A percentile compares a stretch with the other conserved stretches of the same genome.
These are phyloP conservation scores for Aplodontia rufa DNA, from an alignment of 2,113 vertebrate genomes.

Conservation along the genomic window DNA sequence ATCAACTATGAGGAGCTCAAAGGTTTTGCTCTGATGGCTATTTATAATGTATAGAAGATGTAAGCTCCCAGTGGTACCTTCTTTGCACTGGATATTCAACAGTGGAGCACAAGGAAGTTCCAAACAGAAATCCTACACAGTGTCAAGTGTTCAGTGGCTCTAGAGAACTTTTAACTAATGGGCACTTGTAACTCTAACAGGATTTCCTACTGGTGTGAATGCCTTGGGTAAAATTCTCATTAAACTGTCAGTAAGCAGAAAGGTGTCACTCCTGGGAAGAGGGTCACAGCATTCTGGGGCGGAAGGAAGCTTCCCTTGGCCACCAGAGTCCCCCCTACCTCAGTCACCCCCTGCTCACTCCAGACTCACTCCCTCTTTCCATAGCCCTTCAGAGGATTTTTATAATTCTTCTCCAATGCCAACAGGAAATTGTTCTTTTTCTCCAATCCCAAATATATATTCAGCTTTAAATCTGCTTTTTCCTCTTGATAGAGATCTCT, in stretches of 20 bases:
- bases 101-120: slow-evolving; percentile 67
- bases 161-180: slow-evolving; percentile 85
- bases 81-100: slow-evolving; percentile 61
- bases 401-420: background rate
- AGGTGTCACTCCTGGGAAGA: slow-evolving; percentile 82
- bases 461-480: background rate
- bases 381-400: slow-evolving; percentile 1
- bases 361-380: background rate
- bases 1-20: background rate
- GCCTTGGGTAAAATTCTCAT: slow-evolving; percentile 88
- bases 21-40: background rate
- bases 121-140: slow-evolving; percentile 76
- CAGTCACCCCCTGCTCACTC: background rate
- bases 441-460: background rate
- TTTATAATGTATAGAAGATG: slow-evolving; percentile 69
- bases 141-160: slow-evolving; percentile 81
- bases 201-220: slow-evolving; percentile 86
- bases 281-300: background rate
- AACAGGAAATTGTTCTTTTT: slow-evolving; percentile 40
- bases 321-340: background rate
- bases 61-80: slow-evolving; percentile 50
- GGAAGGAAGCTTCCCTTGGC: background rate
- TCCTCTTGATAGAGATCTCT: background rate
- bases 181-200: slow-evolving; percentile 88
- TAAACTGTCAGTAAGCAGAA: slow-evolving; percentile 85